Evolutionary conservation across 2,113 vertebrate genomes (phyloP).

Genomic region (Speoplatyrhinus poulsoni): DNA sequence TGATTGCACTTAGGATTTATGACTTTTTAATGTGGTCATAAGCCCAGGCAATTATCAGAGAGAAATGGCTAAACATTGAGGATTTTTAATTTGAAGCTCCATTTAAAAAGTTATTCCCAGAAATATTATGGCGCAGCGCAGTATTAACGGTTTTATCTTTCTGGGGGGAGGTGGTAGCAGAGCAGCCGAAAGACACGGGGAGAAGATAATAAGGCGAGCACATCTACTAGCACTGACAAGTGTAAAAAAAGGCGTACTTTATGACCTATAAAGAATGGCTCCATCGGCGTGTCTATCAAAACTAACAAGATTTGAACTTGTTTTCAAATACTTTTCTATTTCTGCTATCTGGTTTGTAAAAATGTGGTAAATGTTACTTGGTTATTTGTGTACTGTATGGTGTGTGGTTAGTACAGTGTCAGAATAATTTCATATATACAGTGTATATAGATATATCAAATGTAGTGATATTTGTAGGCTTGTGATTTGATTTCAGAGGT

Average conservation of each 20-base stretch:
- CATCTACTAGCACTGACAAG: slow-evolving; percentile 31
- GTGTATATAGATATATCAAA: too few relatives aligned
- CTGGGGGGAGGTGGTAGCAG: slow-evolving; percentile 11
- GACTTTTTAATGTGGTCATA: slow-evolving; percentile 62
- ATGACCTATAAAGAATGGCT: slow-evolving; percentile 41
- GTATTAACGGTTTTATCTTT: slow-evolving; percentile 3
- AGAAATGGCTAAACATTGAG: slow-evolving; percentile 44
- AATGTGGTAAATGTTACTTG: too few relatives aligned
- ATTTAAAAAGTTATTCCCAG: slow-evolving; percentile 41
- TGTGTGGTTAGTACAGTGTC: too few relatives aligned
- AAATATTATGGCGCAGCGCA: slow-evolving; percentile 22
- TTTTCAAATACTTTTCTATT: too few relatives aligned
- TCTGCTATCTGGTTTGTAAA: too few relatives aligned
- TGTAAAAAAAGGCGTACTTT: slow-evolving; percentile 19
- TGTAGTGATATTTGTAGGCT: slow-evolving; percentile 22
- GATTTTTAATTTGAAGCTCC: slow-evolving; percentile 53
- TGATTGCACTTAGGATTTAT: slow-evolving; percentile 54
- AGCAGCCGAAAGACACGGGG: neutral
- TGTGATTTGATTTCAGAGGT: too few relatives aligned
- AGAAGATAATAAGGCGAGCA: slow-evolving; percentile 22
- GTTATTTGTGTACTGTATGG: too few relatives aligned
- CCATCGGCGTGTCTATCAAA: slow-evolving; percentile 7
- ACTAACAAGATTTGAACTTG: neutral
- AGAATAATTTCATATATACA: too few relatives aligned
- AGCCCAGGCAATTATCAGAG: slow-evolving; percentile 45